Evolutionary conservation across 1,140 invertebrate genomes (phyloP), one percentile per base, ranked within the genome.

Genomic region (Papilio xuthus): DNA sequence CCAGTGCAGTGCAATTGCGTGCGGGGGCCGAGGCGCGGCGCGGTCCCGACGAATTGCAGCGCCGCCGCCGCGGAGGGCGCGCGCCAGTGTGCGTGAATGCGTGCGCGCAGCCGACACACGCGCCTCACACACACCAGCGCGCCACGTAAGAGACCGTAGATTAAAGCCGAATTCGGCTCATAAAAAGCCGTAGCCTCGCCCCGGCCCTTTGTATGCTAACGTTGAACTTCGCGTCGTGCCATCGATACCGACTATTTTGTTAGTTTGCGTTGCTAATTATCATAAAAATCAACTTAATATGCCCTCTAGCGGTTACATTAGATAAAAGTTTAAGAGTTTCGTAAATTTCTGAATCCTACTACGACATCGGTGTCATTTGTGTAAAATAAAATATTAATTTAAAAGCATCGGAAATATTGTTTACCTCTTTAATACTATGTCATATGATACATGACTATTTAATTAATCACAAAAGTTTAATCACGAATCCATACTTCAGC

Each of bases 1-100:
- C 80, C 84, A 92, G 91, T 93, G 90, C 92, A 93, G 88, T 93
- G 91, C 92, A 93, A 93, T 93, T 93, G 92, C 92, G 90, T 91
- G 90, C 90, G 89, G 89, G 89, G 86, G 88, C 85, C 82, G 82
- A 82, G 85, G 80, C 75, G 83, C 84, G 78, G 81, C 50, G 87
- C 82, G 53, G 53, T n/a, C n/a, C 53, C 91, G 87, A 92, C 91
- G 92, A 93, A 94, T 93, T 94, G 92, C 92, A 93, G 89, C 91
- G 84, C 85, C 84, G 88, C 89, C 86, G 90, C 88, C 63, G 26
- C 63, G 63, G 63, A 69, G 63, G 63, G 83, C 78, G 60, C 72
- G 44, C 28, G 78, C 47, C 32, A 83, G 90, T 92, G 89, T 91
- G 92, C 85, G 92, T 90, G 89, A 89, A 86, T 89, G 90, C 87